Percentiles rank a stretch among this genome's conserved stretches.
These are phyloP conservation scores for Podabrus alpinus DNA, from an alignment of 2,888 invertebrate genomes.

Conservation along the genomic window DNA sequence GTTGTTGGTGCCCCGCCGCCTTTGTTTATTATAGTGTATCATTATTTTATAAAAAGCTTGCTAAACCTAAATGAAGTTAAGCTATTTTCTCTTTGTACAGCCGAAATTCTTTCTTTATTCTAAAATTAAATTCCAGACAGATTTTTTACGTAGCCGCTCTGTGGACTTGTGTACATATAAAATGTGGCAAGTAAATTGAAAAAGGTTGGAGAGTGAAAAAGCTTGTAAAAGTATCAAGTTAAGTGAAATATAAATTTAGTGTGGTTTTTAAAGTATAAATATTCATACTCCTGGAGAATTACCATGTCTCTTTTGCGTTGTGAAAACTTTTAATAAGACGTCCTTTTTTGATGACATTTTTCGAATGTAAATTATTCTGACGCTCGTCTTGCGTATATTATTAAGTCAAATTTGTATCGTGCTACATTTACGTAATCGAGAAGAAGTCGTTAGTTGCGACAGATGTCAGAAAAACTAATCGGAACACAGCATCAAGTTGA, in stretches of 20 bases:
- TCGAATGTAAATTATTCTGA: background rate
- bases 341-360: background rate
- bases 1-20: constrained; percentile 45
- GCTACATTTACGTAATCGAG: constrained; percentile 7
- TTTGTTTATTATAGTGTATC: constrained; percentile 27
- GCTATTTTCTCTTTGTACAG: background rate
- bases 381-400: background rate
- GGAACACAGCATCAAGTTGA: constrained; percentile 32
- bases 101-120: background rate
- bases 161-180: background rate
- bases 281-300: constrained; percentile 46
- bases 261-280: constrained; percentile 45
- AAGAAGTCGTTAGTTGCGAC: constrained; percentile 24
- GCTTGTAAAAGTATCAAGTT: constrained; percentile 50
- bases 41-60: constrained; percentile 15
- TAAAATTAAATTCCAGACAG: background rate
- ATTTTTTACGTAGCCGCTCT: background rate
- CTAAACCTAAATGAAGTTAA: constrained; percentile 15
- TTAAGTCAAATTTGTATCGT: background rate
- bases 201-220: constrained; percentile 52
- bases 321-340: constrained; percentile 14
- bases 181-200: constrained; percentile 42
- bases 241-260: constrained; percentile 51
- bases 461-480: constrained; percentile 29
- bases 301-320: constrained; percentile 23